Conservation (phyloP, 2,888 invertebrate species). For the Lepetodrilus schrolli region DNA sequence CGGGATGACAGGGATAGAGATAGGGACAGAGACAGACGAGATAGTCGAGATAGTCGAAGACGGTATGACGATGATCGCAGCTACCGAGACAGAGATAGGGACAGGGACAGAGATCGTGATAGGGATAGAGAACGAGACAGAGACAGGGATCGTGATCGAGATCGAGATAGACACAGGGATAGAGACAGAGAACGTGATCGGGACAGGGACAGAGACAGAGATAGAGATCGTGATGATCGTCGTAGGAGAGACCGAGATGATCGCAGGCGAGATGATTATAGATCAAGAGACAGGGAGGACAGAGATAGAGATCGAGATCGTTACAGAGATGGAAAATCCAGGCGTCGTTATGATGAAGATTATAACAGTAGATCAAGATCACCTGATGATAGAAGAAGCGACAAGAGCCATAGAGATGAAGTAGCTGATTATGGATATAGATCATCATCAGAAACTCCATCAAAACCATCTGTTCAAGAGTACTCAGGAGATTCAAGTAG, state of each 20-base stretch:
- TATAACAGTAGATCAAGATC: slow-evolving; percentile 18
- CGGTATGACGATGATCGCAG: slow-evolving; percentile 20
- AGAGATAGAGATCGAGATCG: slow-evolving; percentile 33
- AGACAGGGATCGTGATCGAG: slow-evolving; percentile 32
- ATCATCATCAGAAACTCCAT: background rate
- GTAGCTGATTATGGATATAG: background rate
- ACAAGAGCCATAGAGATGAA: background rate
- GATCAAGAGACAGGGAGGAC: slow-evolving; percentile 37
- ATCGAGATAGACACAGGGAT: slow-evolving; percentile 36
- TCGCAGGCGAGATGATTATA: slow-evolving; percentile 28
- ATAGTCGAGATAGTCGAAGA: slow-evolving; percentile 24
- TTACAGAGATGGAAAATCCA: slow-evolving; percentile 27
- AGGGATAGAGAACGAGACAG: slow-evolving; percentile 31
- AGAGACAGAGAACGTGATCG: slow-evolving; percentile 21
- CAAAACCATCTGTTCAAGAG: background rate
- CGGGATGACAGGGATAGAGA: slow-evolving; percentile 30
- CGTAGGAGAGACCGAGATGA: slow-evolving; percentile 38
- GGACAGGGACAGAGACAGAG: slow-evolving; percentile 30
- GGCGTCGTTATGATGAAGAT: slow-evolving; percentile 29
- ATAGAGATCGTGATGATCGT: slow-evolving; percentile 33
- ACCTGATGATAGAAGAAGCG: slow-evolving; percentile 26
- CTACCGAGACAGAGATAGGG: slow-evolving; percentile 32
- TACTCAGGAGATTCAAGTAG: slow-evolving; percentile 11
- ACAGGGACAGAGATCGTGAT: slow-evolving; percentile 23
- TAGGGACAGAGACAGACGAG: slow-evolving; percentile 5